Base-by-base conservation (phyloP, 1,140 invertebrate genomes). In the Eueides isabella region DNA sequence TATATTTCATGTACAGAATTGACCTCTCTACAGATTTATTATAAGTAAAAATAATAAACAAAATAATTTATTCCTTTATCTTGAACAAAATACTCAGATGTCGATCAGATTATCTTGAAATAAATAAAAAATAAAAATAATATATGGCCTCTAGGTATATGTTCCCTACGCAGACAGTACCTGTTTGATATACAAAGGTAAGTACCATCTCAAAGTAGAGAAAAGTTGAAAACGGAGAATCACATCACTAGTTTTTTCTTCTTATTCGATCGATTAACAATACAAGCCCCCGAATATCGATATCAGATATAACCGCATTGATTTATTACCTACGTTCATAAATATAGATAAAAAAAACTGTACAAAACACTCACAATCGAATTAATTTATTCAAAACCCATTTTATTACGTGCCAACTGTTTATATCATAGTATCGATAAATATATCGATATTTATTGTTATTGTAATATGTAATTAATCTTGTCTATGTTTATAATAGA, bases 371-470 rank as follows among this genome's bases (percentile, higher is more conserved):
- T 69, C 44, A 79, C 73, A 75, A 72, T 72, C 41, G 67, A 31
- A 61, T 85, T 92, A 89, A 92, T 89, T 88, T 89, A 92, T 92
- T 90, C 90, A 88, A n/a, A 90, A 85, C 87, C 87, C 76, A 84
- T 85, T 88, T 92, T 91, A 92, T 91, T 86, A 89, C 84, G 87
- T 92, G 89, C 71, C 80, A 91, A 90, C 81, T 87, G 83, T 85
- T 89, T 90, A 84, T 86, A 82, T 80, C 84, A 72, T 84, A 71
- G 67, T 80, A 66, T 80, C 76, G 71, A 71, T 74, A 80, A 75
- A 83, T 79, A 70, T 62, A 71, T 44, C 65, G 74, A 82, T 55
- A 26, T 55, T 55, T 26, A 55, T 92, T 92, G 88, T 90, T 83
- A 89, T 90, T 90, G 16, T 83, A 87, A 90, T 87, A 61, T 67